Conservation (phyloP, 2,888 invertebrate genomes). For the Drosophila silvestris region DNA sequence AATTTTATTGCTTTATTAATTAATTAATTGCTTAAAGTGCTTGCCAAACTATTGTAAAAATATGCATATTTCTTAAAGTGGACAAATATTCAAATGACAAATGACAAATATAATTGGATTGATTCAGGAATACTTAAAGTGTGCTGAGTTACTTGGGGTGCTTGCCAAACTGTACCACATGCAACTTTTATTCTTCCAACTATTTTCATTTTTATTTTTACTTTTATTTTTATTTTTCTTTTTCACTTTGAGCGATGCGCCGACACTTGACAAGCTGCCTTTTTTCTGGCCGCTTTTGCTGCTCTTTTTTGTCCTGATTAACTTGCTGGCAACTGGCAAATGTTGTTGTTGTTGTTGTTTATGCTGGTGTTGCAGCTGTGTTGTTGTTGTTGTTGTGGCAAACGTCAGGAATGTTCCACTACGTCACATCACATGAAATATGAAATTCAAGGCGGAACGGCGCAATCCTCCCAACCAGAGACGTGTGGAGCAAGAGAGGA, state of each 20-base stretch:
- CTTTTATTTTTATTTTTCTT: not conserved
- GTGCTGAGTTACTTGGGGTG: not conserved
- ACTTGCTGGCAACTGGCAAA: not conserved
- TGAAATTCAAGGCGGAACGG: slow-evolving; percentile 44
- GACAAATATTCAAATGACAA: not conserved
- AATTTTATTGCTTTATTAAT: too few relatives aligned
- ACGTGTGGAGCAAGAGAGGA: not conserved
- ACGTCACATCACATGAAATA: slow-evolving; percentile 85
- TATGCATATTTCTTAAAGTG: too few relatives aligned
- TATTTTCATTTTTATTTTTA: not conserved
- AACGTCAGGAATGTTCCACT: slow-evolving; percentile 84
- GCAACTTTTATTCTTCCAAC: not conserved
- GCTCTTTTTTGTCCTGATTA: not conserved
- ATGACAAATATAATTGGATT: not conserved
- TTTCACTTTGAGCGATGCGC: not conserved
- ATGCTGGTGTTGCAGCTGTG: not conserved
- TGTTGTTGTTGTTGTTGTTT: slow-evolving; percentile 13
- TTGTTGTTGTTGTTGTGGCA: slow-evolving; percentile 47
- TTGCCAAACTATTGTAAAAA: too few relatives aligned
- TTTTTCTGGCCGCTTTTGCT: not conserved
- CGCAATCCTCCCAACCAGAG: not conserved
- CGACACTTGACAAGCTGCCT: not conserved
- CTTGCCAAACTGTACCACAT: not conserved
- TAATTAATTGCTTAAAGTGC: not conserved
- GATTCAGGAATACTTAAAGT: not conserved